Conservation (phyloP, 2,113 vertebrate species). For the Sigmodon hispidus region DNA sequence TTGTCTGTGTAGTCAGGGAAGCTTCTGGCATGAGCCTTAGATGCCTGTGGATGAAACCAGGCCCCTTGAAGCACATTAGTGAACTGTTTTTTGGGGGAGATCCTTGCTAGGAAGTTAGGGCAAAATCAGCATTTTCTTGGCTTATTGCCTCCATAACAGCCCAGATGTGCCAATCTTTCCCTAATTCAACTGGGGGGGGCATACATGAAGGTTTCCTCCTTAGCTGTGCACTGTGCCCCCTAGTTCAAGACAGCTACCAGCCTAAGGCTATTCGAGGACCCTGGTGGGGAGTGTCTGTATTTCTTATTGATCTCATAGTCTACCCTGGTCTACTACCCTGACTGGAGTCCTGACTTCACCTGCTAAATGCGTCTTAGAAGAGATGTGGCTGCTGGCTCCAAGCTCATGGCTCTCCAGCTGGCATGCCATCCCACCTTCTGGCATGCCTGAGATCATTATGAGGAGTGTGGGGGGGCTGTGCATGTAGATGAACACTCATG, state of each 20-base stretch:
- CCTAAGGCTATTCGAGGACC: background rate
- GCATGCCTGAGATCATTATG: background rate
- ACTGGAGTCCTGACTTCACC: background rate
- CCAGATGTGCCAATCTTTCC: background rate
- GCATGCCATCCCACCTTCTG: background rate
- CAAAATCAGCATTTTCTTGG: background rate
- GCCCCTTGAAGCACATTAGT: background rate
- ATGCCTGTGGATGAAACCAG: background rate
- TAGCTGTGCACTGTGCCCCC: background rate
- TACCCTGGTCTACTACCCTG: background rate
- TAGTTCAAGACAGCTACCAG: background rate
- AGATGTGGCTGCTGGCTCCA: background rate
- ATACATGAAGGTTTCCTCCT: too few relatives aligned
- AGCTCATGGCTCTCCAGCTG: background rate
- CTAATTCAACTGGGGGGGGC: background rate
- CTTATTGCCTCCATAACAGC: background rate
- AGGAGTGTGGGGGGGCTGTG: background rate
- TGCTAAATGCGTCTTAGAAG: background rate
- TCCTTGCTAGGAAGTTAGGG: background rate
- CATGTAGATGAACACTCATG: background rate
- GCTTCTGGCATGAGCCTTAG: background rate
- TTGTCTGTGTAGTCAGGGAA: background rate
- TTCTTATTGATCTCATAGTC: background rate
- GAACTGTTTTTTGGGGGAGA: fast-evolving
- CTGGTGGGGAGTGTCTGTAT: background rate